Percentiles rank a stretch among this genome's conserved stretches.
phyloP scores from a whole-genome alignment of 2,797 vertebrate species.

The Microctenopoma steveboyesi region DNA sequence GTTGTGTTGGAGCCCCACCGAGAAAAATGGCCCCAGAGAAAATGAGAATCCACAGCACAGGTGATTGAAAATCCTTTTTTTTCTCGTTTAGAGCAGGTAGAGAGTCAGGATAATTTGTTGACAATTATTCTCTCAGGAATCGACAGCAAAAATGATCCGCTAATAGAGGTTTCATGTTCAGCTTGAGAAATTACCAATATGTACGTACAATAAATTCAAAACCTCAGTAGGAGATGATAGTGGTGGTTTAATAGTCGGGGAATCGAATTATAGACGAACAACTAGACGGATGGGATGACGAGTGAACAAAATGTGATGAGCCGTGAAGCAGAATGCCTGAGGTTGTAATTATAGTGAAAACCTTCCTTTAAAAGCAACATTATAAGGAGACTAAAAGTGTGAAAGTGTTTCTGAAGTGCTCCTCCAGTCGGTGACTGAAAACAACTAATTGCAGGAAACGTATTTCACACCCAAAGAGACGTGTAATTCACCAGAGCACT shows the following conservation, averaged over 20 bases:
- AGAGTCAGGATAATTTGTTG: slow-evolving; percentile 35
- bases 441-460: neutral
- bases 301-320: slow-evolving; percentile 1
- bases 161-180: slow-evolving; percentile 28
- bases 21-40: slow-evolving; percentile 64
- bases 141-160: slow-evolving; percentile 21
- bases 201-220: neutral
- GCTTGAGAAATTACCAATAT: slow-evolving; percentile 25
- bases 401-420: slow-evolving; percentile 3
- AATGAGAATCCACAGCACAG: slow-evolving; percentile 54
- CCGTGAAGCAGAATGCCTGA: neutral
- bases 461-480: neutral
- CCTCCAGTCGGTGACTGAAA: neutral
- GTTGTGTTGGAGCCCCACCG: slow-evolving; percentile 35
- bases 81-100: slow-evolving; percentile 54
- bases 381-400: neutral
- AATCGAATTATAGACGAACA: neutral
- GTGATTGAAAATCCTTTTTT: slow-evolving; percentile 28
- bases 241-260: slow-evolving; percentile 14
- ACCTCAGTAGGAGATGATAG: slow-evolving; percentile 16
- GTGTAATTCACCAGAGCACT: slow-evolving; percentile 1
- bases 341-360: slow-evolving; percentile 15
- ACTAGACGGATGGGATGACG: neutral
- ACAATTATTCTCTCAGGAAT: slow-evolving; percentile 29
- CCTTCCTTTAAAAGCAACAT: neutral